Conservation (phyloP, 2,113 vertebrate genomes). For the Plotosus lineatus region DNA sequence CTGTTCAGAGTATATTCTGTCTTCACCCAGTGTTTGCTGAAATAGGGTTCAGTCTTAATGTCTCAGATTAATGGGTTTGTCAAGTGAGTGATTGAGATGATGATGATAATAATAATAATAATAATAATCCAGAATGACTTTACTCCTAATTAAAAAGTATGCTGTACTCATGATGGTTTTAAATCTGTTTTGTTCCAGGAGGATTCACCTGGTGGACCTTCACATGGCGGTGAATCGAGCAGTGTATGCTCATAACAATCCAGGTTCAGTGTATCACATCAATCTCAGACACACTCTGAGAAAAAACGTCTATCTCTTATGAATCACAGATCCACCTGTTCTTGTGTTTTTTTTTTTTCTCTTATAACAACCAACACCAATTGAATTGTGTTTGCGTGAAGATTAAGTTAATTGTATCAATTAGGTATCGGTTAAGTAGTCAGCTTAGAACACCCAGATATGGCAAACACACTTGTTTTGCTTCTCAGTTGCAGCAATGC, state of each 20-base stretch:
- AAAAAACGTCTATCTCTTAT: constrained; percentile 78
- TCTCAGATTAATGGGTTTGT: too few relatives aligned
- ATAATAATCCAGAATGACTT: neutral
- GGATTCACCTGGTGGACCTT: constrained; percentile 74
- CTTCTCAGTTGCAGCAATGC: neutral
- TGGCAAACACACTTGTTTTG: neutral
- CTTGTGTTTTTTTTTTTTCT: neutral
- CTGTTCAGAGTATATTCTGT: too few relatives aligned
- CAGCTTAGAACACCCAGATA: too few relatives aligned
- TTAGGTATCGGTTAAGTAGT: neutral
- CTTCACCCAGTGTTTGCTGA: too few relatives aligned
- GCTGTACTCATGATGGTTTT: neutral
- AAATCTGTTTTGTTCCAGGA: constrained; percentile 66
- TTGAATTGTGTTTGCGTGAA: neutral
- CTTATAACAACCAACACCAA: neutral
- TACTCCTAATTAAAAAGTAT: neutral
- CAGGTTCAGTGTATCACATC: constrained; percentile 67
- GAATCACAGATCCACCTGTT: neutral
- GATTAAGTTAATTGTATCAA: constrained; percentile 26
- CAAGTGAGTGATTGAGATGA: too few relatives aligned
- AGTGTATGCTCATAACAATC: constrained; percentile 77
- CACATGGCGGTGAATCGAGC: constrained; percentile 79
- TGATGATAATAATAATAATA: neutral
- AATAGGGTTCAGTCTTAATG: too few relatives aligned
- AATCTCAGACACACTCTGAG: constrained; percentile 82